Evolutionary conservation across 1,140 invertebrate genomes (phyloP), one percentile per base, ranked within the genome.

Genomic region (Hydropsyche tenuis): DNA sequence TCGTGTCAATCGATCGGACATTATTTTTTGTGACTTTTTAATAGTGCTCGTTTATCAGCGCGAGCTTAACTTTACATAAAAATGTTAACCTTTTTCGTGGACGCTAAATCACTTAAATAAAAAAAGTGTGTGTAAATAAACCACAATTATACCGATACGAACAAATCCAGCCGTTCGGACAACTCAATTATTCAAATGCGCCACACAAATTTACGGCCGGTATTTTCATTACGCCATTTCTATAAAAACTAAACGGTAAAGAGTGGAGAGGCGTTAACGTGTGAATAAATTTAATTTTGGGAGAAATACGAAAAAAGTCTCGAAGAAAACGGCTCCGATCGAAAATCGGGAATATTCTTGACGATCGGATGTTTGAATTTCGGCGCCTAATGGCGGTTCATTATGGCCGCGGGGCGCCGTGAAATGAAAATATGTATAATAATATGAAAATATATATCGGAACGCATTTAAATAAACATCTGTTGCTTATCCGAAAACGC

Each of bases 161-260:
- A 65, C 42, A 18, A 43, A 65, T 65, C 63, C 63, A 45, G 63
- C 23, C 30, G 30, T 65, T 43, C 27, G 70, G 68, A 76, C 75
- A 76, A 76, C 75, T 76, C 75, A 76, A 76, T 76, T 76, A 76
- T 76, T 76, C 62, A 76, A 76, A 76, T 76, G 69, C 66, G 43
- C 45, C 45, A 20, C 5, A 37, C 20, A 72, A 73, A 71, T 76
- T 76, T 73, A 76, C 70, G 20, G 48, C 69, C 69, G 73, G 56
- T 75, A 56, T 73, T 48, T 56, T 69, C 68, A 27, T 51, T 65
- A 63, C 64, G 45, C 51, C 62, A 65, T 71, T 76, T 51, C 46
- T 43, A 42, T 16, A 37, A 37, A 37, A 37, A 37, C 30, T 37
- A 37, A 37, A 37, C 65, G 48, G 69, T 69, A 30, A 37, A 23